A percentile compares a stretch with the other conserved stretches of the same genome.
Conservation (phyloP, 2,113 vertebrate genomes). For the Rissa tridactyla region DNA sequence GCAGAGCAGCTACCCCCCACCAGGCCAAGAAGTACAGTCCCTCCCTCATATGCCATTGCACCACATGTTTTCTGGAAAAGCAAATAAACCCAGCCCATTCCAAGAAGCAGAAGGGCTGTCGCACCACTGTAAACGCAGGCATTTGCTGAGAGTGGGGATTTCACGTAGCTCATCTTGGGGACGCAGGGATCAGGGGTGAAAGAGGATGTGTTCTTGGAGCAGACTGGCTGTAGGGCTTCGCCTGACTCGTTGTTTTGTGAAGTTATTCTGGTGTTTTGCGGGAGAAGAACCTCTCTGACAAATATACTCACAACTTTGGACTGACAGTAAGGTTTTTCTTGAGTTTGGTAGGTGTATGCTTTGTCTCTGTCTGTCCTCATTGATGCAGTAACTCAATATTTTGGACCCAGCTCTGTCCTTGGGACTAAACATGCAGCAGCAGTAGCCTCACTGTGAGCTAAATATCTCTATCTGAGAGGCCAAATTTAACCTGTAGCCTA, state of each 20-base stretch:
- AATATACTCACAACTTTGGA: not conserved
- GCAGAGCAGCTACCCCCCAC: not conserved
- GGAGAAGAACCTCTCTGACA: not conserved
- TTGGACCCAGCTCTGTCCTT: not conserved
- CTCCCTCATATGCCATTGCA: not conserved
- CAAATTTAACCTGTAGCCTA: not conserved
- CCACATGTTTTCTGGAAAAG: not conserved
- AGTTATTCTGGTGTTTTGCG: not conserved
- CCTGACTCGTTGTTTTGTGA: not conserved
- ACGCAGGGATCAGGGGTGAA: not conserved
- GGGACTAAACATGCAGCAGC: not conserved
- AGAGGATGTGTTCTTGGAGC: not conserved
- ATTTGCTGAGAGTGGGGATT: not conserved
- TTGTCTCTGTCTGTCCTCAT: not conserved
- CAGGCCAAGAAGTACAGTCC: not conserved
- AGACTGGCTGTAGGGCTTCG: not conserved
- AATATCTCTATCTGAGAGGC: not conserved
- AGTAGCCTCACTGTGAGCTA: not conserved
- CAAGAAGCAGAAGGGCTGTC: not conserved
- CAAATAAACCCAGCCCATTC: not conserved
- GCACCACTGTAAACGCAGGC: not conserved
- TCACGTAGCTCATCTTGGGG: not conserved
- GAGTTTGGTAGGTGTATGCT: not conserved
- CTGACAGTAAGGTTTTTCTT: not conserved
- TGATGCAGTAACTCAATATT: not conserved